A percentile compares a stretch with the other conserved stretches of the same genome.
These are phyloP conservation scores for Falcaria lacertinaria DNA, from an alignment of 2,888 invertebrate genomes.

Conservation along the genomic window DNA sequence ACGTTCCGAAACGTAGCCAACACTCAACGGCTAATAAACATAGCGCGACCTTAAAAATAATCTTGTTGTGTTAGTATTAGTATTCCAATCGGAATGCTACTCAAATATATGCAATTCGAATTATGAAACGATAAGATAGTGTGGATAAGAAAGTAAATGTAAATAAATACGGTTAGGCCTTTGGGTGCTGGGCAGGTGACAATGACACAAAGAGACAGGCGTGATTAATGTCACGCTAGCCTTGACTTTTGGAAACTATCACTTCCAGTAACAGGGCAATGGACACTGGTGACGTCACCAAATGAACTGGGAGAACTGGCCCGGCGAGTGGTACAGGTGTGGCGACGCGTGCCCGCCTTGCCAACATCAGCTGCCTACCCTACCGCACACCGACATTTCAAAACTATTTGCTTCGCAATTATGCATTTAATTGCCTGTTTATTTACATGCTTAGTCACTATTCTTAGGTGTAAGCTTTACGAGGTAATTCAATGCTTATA, in stretches of 20 bases:
- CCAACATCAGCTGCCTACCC: slow-evolving; percentile 23
- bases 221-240: slow-evolving; percentile 5
- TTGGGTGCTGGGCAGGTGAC: background rate
- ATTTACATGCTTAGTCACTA: background rate
- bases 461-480: background rate
- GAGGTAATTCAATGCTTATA: too few species aligned
- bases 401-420: slow-evolving; percentile 20
- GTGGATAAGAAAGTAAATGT: background rate
- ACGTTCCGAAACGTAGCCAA: slow-evolving; percentile 12
- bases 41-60: background rate
- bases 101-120: background rate
- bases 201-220: background rate
- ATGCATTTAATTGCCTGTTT: background rate
- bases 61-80: background rate
- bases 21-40: background rate
- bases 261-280: slow-evolving; percentile 15
- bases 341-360: slow-evolving; percentile 34
- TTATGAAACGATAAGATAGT: background rate
- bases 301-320: slow-evolving; percentile 24
- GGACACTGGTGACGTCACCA: slow-evolving; percentile 31
- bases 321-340: slow-evolving; percentile 47
- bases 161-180: background rate
- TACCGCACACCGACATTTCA: slow-evolving; percentile 25
- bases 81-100: background rate
- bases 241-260: slow-evolving; percentile 32